Evolutionary conservation across 1,140 invertebrate genomes (phyloP).

Genomic region (Tribolium madens): DNA sequence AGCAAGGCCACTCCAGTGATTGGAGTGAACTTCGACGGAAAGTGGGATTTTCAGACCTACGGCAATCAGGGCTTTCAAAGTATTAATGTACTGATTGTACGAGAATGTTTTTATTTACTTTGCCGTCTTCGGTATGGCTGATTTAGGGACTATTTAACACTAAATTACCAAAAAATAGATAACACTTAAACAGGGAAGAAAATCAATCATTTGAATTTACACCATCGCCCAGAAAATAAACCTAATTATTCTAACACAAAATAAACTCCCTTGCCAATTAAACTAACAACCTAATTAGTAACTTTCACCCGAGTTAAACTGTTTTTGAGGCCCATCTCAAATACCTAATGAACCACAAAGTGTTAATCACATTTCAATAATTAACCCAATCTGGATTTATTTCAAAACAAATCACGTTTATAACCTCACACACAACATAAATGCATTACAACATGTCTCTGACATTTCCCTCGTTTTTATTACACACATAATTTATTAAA

Average conservation of each 20-base stretch:
- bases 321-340: neutral
- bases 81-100: too few species aligned
- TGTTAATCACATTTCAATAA: neutral
- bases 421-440: neutral
- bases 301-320: neutral
- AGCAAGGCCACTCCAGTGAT: conserved; percentile 19
- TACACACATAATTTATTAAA: neutral
- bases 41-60: neutral
- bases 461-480: neutral
- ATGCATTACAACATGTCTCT: neutral
- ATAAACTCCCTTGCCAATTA: neutral
- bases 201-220: too few species aligned
- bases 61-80: neutral
- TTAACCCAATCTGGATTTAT: neutral
- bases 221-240: neutral
- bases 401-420: neutral
- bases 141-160: too few species aligned
- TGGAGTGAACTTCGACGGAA: neutral
- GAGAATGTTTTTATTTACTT: too few species aligned
- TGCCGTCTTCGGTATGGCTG: too few species aligned
- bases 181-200: too few species aligned
- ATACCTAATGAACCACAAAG: neutral
- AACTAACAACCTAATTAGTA: neutral
- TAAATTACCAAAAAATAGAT: too few species aligned
- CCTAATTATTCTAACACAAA: neutral